Evolutionary conservation across 2,797 vertebrate genomes (phyloP).

Genomic region (Microcaecilia unicolor): DNA sequence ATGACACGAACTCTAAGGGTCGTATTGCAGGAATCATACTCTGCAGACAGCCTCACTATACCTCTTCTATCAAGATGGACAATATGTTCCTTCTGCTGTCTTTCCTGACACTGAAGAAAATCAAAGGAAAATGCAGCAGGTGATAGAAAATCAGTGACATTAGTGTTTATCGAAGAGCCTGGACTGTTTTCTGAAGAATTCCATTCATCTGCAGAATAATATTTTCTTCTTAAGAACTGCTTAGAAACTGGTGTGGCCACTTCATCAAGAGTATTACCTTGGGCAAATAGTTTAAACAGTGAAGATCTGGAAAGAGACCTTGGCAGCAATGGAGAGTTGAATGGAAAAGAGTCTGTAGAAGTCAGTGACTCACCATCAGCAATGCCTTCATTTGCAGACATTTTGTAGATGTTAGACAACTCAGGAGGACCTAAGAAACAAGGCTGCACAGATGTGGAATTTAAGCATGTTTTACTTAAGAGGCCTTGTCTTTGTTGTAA

Average conservation of each 20-base stretch:
- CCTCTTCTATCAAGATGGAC: slow-evolving; percentile 39
- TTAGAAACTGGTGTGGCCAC: neutral
- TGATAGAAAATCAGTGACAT: neutral
- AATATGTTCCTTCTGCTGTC: slow-evolving; percentile 36
- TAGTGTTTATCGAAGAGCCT: neutral
- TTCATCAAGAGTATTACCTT: neutral
- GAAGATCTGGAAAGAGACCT: slow-evolving; percentile 2
- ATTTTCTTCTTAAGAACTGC: slow-evolving; percentile 7
- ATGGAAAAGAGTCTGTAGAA: slow-evolving; percentile 36
- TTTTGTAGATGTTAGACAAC: slow-evolving; percentile 6
- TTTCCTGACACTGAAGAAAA: slow-evolving; percentile 40
- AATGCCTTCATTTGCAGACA: slow-evolving; percentile 23
- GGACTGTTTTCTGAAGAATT: slow-evolving; percentile 4
- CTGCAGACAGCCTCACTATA: slow-evolving; percentile 34
- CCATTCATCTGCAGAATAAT: slow-evolving; percentile 9
- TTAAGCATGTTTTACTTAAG: neutral
- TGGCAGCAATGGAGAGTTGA: slow-evolving; percentile 18
- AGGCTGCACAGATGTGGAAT: neutral
- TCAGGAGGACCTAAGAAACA: neutral
- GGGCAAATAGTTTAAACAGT: slow-evolving; percentile 2
- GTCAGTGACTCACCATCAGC: slow-evolving; percentile 34
- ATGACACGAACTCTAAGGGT: slow-evolving; percentile 43
- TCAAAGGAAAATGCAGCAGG: slow-evolving; percentile 28
- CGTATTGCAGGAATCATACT: slow-evolving; percentile 19
- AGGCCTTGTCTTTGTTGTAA: slow-evolving; percentile 26